A percentile compares a stretch with the other conserved stretches of the same genome.
These are phyloP conservation scores for Saccostrea glomerata DNA, from an alignment of 1,140 invertebrate genomes.

Conservation along the genomic window DNA sequence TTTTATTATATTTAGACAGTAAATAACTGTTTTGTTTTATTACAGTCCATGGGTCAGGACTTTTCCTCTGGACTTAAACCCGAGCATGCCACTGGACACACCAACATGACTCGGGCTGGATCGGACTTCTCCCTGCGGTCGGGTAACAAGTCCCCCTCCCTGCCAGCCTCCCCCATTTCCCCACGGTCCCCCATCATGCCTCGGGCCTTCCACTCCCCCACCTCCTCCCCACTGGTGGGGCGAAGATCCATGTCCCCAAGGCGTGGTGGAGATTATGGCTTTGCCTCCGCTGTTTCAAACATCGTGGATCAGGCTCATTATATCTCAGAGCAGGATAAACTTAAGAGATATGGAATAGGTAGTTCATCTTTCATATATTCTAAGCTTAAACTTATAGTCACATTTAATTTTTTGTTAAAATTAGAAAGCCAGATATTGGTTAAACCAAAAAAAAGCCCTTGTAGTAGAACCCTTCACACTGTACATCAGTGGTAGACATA, in stretches of 20 bases:
- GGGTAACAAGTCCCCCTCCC: slow-evolving; percentile 63
- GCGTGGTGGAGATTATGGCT: slow-evolving; percentile 68
- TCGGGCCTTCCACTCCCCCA: slow-evolving; percentile 71
- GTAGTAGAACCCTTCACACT: too few relatives aligned
- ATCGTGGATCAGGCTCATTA: slow-evolving; percentile 74
- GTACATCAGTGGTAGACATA: too few relatives aligned
- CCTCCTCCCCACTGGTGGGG: slow-evolving; percentile 66
- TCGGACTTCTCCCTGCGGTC: slow-evolving; percentile 56
- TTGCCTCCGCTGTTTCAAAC: slow-evolving; percentile 75
- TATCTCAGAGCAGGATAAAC: slow-evolving; percentile 72
- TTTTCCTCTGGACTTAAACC: slow-evolving; percentile 72
- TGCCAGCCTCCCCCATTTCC: slow-evolving; percentile 66
- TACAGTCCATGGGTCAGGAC: slow-evolving; percentile 68
- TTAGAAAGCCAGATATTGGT: not conserved
- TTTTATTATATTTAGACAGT: too few relatives aligned
- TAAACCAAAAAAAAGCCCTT: not conserved
- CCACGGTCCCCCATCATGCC: slow-evolving; percentile 63
- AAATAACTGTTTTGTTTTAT: slow-evolving; percentile 38
- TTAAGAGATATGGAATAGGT: slow-evolving; percentile 67
- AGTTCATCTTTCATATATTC: not conserved
- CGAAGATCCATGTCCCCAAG: slow-evolving; percentile 71
- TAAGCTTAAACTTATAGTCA: not conserved
- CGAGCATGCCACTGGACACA: slow-evolving; percentile 67
- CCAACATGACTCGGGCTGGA: slow-evolving; percentile 40
- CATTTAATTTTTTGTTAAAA: not conserved